Base-by-base conservation (phyloP, 2,888 invertebrate species). In the Tetanocera ferruginea region DNA sequence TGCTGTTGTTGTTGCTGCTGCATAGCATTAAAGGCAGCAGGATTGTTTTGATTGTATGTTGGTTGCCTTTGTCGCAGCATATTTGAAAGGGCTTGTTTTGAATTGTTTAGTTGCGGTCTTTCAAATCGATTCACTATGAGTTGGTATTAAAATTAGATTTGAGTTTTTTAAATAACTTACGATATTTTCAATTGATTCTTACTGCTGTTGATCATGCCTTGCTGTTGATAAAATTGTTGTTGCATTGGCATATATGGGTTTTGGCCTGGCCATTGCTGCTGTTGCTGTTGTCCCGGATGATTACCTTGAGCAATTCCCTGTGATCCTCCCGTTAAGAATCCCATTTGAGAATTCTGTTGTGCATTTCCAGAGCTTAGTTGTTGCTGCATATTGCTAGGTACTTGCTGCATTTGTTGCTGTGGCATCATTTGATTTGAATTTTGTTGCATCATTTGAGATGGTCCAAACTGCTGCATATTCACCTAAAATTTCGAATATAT, bases 31-130 rank as follows among this genome's bases (percentile, higher is more conserved):
- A 87, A 87, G 49, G 81, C 82, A 2, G 83, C 80, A 2, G 87
- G 85, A 80, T 82, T 85, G 31, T 81, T 85, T 79, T 88, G 89
- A 81, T 90, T 91, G 14, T 91, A 90, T 1, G 91, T 89, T 0
- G 96, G 95, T 81, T 95, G 92, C 5, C 97, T 92, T 84, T 94
- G 93, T 0, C 96, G 92, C 75, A 97, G 90, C 96, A 97, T 95
- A 85, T 96, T 94, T 72, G 95, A 95, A 55, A 97, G 90, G 0
- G 97, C 97, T 87, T 95, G 96, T 86, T 97, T 97, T 8, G 88
- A 87, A 83, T 94, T 94, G 87, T 94, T 94, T 83, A 94, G 80
- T 31, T 87, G 87, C 0, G 88, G 90, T n/a, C 90, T 86, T 82
- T 90, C 90, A 76, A 90, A 90, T 3, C 90, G 89, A 80, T 89